Conservation (phyloP, 2,113 vertebrate genomes). For the Pseudopodoces humilis region DNA sequence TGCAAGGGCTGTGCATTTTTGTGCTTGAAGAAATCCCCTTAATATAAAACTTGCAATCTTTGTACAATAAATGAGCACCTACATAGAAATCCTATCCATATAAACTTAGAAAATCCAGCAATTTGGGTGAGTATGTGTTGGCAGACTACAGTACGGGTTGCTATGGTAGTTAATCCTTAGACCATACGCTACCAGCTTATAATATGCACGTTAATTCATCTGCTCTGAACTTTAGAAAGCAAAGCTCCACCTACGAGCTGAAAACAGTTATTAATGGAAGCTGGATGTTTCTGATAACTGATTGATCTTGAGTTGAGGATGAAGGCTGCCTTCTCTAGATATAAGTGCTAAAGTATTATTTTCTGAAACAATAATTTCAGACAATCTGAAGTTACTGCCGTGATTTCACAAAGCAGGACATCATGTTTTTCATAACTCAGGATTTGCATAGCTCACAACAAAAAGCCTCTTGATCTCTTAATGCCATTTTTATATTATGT, state of each 20-base stretch:
- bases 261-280: conserved; percentile 36
- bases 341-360: not conserved
- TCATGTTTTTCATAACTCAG: not conserved
- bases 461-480: not conserved
- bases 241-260: conserved; percentile 37
- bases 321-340: not conserved
- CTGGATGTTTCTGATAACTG: conserved; percentile 6
- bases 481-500: not conserved
- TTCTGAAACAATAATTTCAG: not conserved
- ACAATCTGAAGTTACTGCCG: not conserved
- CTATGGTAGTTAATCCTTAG: conserved; percentile 73
- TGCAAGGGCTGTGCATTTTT: not conserved
- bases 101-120: conserved; percentile 32
- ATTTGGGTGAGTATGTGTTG: conserved; percentile 37
- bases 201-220: conserved; percentile 53
- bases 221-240: conserved; percentile 30
- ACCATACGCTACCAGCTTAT: conserved; percentile 17
- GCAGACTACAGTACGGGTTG: conserved; percentile 65
- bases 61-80: not conserved
- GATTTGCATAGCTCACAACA: not conserved
- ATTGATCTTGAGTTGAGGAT: not conserved
- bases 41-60: not conserved
- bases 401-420: not conserved
- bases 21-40: not conserved
- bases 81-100: conserved; percentile 32